phyloP scores from a whole-genome alignment of 2,888 invertebrate species.

The Fragum whitleyi region DNA sequence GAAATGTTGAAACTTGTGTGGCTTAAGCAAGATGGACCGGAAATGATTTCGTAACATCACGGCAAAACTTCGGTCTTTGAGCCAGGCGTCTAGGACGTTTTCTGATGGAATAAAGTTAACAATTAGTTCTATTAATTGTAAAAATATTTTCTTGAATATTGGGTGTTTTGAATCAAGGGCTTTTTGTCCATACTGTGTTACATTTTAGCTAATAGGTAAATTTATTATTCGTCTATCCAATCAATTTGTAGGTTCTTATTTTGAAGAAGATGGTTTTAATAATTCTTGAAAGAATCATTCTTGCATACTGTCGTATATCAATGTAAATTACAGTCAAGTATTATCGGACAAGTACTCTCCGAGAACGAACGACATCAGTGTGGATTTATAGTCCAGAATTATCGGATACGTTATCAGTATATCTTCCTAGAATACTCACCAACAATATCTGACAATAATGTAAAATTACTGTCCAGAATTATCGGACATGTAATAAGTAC shows the following conservation, averaged over 20 bases:
- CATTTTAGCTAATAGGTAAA: no score
- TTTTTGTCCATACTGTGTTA: no score
- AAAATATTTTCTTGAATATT: no score
- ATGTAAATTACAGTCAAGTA: no score
- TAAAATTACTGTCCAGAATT: conserved; percentile 8
- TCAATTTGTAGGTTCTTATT: no score
- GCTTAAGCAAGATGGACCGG: conserved; percentile 93
- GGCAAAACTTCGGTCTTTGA: conserved; percentile 62
- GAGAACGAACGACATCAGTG: conserved; percentile 65
- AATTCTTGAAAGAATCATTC: no score
- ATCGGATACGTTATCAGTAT: conserved; percentile 66
- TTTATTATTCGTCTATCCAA: no score
- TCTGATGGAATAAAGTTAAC: conserved; percentile 35
- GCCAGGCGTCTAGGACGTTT: conserved; percentile 69
- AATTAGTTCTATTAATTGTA: no score
- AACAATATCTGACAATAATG: conserved; percentile 65
- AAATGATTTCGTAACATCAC: conserved; percentile 88
- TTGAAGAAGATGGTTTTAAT: no score
- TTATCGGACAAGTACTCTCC: conserved; percentile 49
- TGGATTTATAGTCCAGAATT: conserved; percentile 64
- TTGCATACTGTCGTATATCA: no score
- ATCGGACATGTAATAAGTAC: no score
- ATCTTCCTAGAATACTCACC: conserved; percentile 63
- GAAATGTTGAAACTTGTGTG: conserved; percentile 96
- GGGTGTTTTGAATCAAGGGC: no score